Evolutionary conservation across 1,140 invertebrate species (phyloP).

Genomic region (Saccostrea glomerata): DNA sequence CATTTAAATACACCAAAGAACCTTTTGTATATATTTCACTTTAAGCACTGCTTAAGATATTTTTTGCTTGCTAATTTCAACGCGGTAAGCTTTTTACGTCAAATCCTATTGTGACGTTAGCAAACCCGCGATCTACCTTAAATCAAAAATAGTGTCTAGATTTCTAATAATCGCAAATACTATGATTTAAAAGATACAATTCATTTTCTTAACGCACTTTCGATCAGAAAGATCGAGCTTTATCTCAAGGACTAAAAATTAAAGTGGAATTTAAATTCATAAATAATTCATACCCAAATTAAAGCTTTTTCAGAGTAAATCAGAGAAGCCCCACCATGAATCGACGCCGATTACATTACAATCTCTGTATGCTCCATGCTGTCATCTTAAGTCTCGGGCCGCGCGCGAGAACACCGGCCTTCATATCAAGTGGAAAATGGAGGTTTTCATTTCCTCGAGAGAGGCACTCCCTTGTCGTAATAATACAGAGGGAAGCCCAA

Average conservation of each 20-base stretch:
- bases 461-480: not conserved
- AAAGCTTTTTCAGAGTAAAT: not conserved
- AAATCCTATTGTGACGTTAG: no score
- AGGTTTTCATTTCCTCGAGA: conserved; percentile 25
- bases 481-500: conserved; percentile 11
- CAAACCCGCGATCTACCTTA: no score
- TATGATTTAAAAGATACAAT: no score
- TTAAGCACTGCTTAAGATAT: no score
- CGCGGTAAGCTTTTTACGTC: no score
- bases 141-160: no score
- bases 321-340: not conserved
- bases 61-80: no score
- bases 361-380: not conserved
- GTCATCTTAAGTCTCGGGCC: not conserved
- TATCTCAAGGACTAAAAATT: not conserved
- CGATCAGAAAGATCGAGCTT: not conserved
- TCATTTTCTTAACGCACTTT: no score
- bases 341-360: conserved; percentile 1
- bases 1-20: no score
- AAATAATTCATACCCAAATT: not conserved
- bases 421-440: not conserved
- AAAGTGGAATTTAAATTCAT: not conserved
- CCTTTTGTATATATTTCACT: no score
- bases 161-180: no score
- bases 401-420: not conserved